Evolutionary conservation across 1,140 invertebrate genomes (phyloP), one percentile per base, ranked within the genome.

Genomic region (Macrobrachium rosenbergii): DNA sequence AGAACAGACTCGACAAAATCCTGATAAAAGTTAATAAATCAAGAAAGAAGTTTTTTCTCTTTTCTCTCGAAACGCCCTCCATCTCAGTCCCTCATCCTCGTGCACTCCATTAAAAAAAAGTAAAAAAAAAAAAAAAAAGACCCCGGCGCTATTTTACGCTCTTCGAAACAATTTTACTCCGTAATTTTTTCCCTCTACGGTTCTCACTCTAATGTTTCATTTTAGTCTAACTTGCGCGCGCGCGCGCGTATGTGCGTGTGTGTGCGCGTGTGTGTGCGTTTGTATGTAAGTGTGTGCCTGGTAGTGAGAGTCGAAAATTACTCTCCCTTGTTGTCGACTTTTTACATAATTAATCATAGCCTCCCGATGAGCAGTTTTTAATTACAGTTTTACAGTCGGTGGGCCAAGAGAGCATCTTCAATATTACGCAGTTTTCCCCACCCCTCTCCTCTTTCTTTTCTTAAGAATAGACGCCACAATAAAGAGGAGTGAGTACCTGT

Each of bases 361-460:
- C 80, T 82, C 21, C 80, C 76, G 63, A 85, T 85, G 83, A 85
- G 72, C 76, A 52, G 76, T 85, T 85, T 85, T 85, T 85, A 85
- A 85, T 85, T 85, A 85, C 76, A 58, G 60, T 23, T 85, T 85
- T 82, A 80, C 79, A 78, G 19, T 5, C 37, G n/a, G 8, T n/a
- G 45, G n/a, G 60, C 58, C 37, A n/a, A 21, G 43, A 58, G 28
- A 37, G 28, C 28, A 37, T 37, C 19, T 37, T 75, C 28, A 16
- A n/a, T 37, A 16, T 37, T 75, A 16, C 19, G 14, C 28, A 19
- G 12, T 21, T 37, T 62, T 12, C 16, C 23, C 77, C 52, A 23
- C 5, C 59, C 59, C 58, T 79, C 77, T 37, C 23, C 45, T 23
- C 16, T 21, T 58, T 79, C 77, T 62, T 14, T 28, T 75, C 28